Evolutionary conservation across 2,113 vertebrate genomes (phyloP).

Genomic region (Emydura subglobosa): DNA sequence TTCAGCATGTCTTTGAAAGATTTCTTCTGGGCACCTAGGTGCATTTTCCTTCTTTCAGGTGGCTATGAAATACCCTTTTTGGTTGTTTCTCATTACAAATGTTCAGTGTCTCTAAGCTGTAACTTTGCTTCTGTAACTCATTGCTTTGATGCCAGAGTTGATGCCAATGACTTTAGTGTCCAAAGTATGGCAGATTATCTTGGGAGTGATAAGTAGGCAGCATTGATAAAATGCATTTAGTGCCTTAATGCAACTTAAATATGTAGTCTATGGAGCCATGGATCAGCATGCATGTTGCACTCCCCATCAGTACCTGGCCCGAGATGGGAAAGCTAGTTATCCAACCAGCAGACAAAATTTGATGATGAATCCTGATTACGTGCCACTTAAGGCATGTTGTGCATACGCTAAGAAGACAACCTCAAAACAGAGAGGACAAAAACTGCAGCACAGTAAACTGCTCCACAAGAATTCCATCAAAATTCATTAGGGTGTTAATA

Average conservation of each 20-base stretch:
- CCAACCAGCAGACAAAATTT: too few species aligned
- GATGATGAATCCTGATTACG: too few species aligned
- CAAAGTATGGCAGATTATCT: background rate
- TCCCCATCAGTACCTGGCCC: too few species aligned
- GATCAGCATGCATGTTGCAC: too few species aligned
- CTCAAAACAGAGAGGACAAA: conserved; percentile 9
- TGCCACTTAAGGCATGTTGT: too few species aligned
- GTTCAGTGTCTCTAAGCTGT: background rate
- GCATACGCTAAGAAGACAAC: background rate
- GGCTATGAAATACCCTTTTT: background rate
- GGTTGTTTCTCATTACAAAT: accelerated
- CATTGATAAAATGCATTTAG: conserved; percentile 43
- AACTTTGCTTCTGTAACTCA: background rate
- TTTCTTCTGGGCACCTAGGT: background rate
- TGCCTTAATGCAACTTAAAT: conserved; percentile 47
- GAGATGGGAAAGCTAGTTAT: too few species aligned
- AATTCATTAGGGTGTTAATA: conserved; percentile 68
- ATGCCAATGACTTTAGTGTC: background rate
- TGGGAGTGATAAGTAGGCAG: background rate
- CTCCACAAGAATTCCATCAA: conserved; percentile 57
- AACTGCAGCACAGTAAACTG: background rate
- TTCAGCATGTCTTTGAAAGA: background rate
- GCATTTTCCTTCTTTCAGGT: background rate
- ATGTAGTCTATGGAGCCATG: background rate
- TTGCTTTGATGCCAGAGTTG: background rate